Evolutionary conservation across 1,140 invertebrate genomes (phyloP).

Genomic region (Ostrea denselamellosa): DNA sequence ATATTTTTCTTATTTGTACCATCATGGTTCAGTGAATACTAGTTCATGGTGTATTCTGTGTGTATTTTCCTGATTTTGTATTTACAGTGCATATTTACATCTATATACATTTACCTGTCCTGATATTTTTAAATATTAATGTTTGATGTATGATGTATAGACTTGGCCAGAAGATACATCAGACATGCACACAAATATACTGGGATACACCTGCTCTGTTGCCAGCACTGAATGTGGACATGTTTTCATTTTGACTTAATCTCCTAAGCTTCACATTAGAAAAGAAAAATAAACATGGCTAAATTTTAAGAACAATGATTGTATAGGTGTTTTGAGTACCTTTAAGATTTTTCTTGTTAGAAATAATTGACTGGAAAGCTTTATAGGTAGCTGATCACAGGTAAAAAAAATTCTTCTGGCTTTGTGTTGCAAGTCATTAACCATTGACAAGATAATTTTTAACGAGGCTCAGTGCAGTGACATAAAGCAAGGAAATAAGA

Average conservation of each 20-base stretch:
- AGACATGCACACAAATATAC: not conserved
- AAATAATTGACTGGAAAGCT: not conserved
- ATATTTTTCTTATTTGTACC: not conserved
- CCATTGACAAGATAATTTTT: conserved; percentile 25
- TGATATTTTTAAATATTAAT: not conserved
- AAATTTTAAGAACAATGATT: not conserved
- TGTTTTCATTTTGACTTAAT: not conserved
- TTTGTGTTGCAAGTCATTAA: conserved; percentile 2
- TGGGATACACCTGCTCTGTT: not conserved
- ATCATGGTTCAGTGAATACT: not conserved
- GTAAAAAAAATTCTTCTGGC: not conserved
- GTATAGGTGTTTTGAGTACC: not conserved
- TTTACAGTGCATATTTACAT: not conserved
- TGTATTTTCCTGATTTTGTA: not conserved
- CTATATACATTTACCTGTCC: not conserved
- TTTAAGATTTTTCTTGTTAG: not conserved
- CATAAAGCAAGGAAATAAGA: not conserved
- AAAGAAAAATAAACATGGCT: not conserved
- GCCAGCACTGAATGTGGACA: not conserved
- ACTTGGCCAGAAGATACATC: not conserved
- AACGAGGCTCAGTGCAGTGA: conserved; percentile 7
- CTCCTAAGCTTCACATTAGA: not conserved
- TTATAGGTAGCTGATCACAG: not conserved
- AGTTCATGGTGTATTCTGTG: not conserved
- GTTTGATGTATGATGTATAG: not conserved